Evolutionary conservation across 2,888 invertebrate genomes (phyloP), one percentile per base, ranked within the genome.

Genomic region (Pyralis farinalis): DNA sequence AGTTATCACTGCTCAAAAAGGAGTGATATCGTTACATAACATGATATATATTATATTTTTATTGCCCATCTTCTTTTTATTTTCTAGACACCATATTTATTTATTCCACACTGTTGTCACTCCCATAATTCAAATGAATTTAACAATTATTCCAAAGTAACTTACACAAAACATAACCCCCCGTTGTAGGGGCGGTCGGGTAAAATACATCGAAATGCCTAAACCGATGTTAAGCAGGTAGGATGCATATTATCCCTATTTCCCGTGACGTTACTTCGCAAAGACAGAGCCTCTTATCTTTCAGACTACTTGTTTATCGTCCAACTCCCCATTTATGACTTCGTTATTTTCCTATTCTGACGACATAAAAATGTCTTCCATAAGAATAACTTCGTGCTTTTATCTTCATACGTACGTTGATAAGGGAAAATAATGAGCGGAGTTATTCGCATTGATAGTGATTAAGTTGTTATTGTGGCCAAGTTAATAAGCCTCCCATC

Each of bases 311-410:
- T 85, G 81, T 86, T 85, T 85, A 84, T 85, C 77, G 79, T 75
- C 74, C 70, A 58, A 81, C 71, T 79, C 60, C n/a, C 67, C 79
- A 80, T 84, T 81, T 84, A 84, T 80, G 82, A 80, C 71, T 84
- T 81, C 82, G 78, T 85, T 84, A 86, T 84, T 84, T 85, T 71
- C 79, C 80, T 84, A 84, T 84, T 86, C 76, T 69, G 73, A 73
- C 72, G 72, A 83, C 80, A 83, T 84, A 85, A 85, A 85, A 85
- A 84, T 73, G 82, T 79, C 84, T 76, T 83, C 80, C 68, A 68
- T 68, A 68, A 72, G 74, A 80, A 80, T 82, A 80, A 77, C 70
- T 77, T 56, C 65, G 57, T 53, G 66, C 72, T 71, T 82, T 82
- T 80, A 81, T 85, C 76, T 84, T 48, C 58, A 56, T 71, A 69